These are phyloP conservation scores for Agapostemon virescens DNA, from an alignment of 2,888 invertebrate species.

Conservation along the genomic window DNA sequence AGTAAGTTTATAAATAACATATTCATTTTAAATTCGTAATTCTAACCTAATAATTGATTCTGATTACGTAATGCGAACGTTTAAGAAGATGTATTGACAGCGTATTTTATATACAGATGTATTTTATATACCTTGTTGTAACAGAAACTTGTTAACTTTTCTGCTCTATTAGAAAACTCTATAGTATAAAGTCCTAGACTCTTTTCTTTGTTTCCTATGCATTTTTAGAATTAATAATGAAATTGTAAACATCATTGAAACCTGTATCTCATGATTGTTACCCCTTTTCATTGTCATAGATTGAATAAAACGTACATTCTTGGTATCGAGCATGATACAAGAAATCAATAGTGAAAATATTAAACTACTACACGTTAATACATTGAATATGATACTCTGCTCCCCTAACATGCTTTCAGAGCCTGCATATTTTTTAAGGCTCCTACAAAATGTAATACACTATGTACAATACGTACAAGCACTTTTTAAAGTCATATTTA, in stretches of 20 bases:
- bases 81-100: constrained; percentile 1
- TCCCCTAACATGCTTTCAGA: too few relatives aligned
- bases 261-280: neutral
- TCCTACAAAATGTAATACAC: neutral
- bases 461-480: neutral
- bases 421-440: neutral
- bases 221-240: neutral
- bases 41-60: neutral
- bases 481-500: too few relatives aligned
- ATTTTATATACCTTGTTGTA: neutral
- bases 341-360: too few relatives aligned
- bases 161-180: neutral
- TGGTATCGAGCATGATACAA: too few relatives aligned
- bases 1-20: neutral
- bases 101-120: too few relatives aligned
- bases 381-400: too few relatives aligned
- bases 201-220: too few relatives aligned
- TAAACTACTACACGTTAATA: too few relatives aligned
- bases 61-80: neutral
- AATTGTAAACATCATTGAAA: neutral
- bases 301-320: neutral
- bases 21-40: neutral
- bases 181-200: neutral
- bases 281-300: fast-evolving
- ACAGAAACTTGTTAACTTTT: neutral